Conservation (phyloP, 2,888 invertebrate species). For the Taenaris catops region DNA sequence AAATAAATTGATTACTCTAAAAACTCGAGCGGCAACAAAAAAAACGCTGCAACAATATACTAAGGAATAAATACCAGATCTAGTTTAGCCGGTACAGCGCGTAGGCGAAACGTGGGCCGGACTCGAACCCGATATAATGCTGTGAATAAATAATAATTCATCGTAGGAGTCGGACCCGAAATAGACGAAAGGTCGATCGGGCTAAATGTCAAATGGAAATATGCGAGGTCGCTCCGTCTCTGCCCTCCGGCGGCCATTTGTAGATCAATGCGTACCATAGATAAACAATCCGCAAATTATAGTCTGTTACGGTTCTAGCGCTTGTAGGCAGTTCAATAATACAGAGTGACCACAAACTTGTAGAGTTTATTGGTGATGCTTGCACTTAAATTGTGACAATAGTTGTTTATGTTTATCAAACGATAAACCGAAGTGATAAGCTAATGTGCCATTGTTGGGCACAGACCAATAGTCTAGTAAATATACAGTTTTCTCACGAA, state of each 20-base stretch:
- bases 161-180: slow-evolving; percentile 63
- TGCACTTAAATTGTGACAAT: no score
- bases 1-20: slow-evolving; percentile 33
- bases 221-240: slow-evolving; percentile 46
- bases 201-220: slow-evolving; percentile 63
- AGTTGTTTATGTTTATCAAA: no score
- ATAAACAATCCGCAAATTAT: slow-evolving; percentile 31
- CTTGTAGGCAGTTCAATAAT: slow-evolving; percentile 17
- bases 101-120: slow-evolving; percentile 44
- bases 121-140: slow-evolving; percentile 34
- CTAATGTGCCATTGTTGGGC: no score
- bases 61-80: slow-evolving; percentile 51
- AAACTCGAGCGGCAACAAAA: slow-evolving; percentile 29
- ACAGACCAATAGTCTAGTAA: no score
- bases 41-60: slow-evolving; percentile 42
- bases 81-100: slow-evolving; percentile 58
- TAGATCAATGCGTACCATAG: slow-evolving; percentile 25
- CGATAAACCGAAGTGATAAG: no score
- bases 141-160: slow-evolving; percentile 48
- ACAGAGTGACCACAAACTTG: slow-evolving; percentile 8
- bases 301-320: slow-evolving; percentile 22
- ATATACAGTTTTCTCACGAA: no score
- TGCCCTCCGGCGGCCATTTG: slow-evolving; percentile 40
- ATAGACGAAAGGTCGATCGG: slow-evolving; percentile 61
- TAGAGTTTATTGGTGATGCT: slow-evolving; percentile 3